Conservation (phyloP, 2,888 invertebrate genomes). For the Xylocampa areola region DNA sequence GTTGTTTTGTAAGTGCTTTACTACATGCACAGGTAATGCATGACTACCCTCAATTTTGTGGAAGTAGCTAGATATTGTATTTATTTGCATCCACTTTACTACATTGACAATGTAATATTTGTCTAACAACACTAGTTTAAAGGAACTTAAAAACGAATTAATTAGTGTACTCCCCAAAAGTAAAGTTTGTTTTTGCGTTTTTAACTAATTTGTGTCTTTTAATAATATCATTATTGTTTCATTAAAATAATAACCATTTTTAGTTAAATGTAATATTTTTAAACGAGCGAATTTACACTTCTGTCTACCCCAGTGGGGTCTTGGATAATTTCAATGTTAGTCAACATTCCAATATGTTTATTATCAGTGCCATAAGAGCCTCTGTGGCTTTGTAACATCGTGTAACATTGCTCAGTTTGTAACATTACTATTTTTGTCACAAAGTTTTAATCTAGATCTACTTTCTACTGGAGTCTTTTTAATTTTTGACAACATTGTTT, state of each 20-base stretch:
- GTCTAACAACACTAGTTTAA: neutral
- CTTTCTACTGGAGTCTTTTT: no score
- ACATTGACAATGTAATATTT: no score
- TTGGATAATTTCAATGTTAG: conserved; percentile 33
- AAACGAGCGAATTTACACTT: conserved; percentile 10
- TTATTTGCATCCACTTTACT: no score
- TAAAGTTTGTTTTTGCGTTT: conserved; percentile 26
- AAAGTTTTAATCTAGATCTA: no score
- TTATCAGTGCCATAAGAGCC: conserved; percentile 53
- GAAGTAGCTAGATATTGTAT: no score
- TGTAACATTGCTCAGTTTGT: conserved; percentile 20
- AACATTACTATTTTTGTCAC: no score
- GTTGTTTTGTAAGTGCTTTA: no score
- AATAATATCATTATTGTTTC: conserved; percentile 23
- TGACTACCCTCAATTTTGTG: no score
- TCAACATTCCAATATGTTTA: conserved; percentile 54
- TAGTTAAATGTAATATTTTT: conserved; percentile 18
- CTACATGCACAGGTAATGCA: no score
- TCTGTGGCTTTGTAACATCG: conserved; percentile 22
- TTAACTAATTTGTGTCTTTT: conserved; percentile 27
- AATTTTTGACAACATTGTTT: no score
- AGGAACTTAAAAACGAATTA: neutral
- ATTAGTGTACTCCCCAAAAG: conserved; percentile 28
- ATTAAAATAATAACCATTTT: conserved; percentile 27
- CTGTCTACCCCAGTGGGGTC: conserved; percentile 17